Base-by-base conservation (phyloP, 2,113 vertebrate species). In the Ctenodactylus gundi region DNA sequence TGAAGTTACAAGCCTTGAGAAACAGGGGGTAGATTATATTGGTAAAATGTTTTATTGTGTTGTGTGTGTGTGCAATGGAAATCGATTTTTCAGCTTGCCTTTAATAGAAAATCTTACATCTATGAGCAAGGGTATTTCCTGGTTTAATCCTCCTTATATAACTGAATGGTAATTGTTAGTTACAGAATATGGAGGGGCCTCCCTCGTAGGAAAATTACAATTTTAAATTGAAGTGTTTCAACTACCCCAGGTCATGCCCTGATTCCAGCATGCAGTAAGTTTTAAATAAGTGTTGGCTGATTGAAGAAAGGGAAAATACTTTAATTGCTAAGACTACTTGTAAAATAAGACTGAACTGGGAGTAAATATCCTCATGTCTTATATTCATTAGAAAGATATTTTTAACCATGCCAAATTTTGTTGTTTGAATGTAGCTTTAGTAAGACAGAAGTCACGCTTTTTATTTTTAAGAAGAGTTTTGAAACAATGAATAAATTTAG, bases 21-120 rank as follows among this genome's bases (percentile, higher is more conserved):
- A 86, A 86, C 5, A 80, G 65, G 57, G 96, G 70, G 85, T 94
- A 85, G 55, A 96, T 95, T 93, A 94, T 96, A 97, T 80, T 92
- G 90, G 72, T 83, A 93, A 89, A 85, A 86, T 92, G 55, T 65
- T 97, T 94, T 88, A 95, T 49, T 92, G 55, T 78, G 39, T 58
- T 68, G 55, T 64, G 62, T 87, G 17, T 60, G 31, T 0, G 2
- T 55, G 36, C 73, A 94, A 49, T 60, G 34, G 65, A 96, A 96
- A 97, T 96, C 77, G 95, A 87, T 91, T 93, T 90, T 91, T 94
- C 41, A 89, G 78, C 12, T 90, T 65, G 82, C 31, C 21, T 97
- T 95, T 84, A 94, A 90, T 88, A 95, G 73, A 73, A 90, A 94
- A 88, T 18, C 51, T 93, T 80, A 82, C 57, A 6, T 86, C 58